A percentile compares a stretch with the other conserved stretches of the same genome.
Evolutionary conservation across 1,140 invertebrate species (phyloP).

Genomic region (Lerema accius): DNA sequence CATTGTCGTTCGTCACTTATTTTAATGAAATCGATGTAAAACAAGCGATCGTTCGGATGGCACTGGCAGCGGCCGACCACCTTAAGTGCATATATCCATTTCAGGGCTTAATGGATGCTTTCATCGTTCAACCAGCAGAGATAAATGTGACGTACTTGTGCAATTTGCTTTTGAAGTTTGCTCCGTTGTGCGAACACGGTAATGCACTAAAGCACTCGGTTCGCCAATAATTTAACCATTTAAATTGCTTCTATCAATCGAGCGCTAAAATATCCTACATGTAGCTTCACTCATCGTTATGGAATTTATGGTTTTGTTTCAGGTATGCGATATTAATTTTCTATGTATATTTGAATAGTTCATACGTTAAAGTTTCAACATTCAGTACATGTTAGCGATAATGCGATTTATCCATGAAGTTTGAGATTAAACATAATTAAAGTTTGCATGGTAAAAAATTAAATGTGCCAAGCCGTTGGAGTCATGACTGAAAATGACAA

Average conservation of each 20-base stretch:
- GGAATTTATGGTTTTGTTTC: background rate
- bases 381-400: too few relatives aligned
- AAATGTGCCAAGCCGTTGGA: too few relatives aligned
- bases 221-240: conserved; percentile 59
- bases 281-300: conserved; percentile 9
- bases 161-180: conserved; percentile 71
- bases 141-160: conserved; percentile 64
- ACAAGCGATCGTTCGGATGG: conserved; percentile 39
- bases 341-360: too few relatives aligned
- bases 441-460: too few relatives aligned
- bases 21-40: conserved; percentile 48
- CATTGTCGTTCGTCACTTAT: conserved; percentile 15
- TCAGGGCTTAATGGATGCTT: conserved; percentile 64
- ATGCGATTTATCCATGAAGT: too few relatives aligned
- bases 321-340: too few relatives aligned
- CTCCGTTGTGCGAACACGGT: conserved; percentile 55
- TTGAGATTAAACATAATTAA: too few relatives aligned
- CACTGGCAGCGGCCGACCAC: conserved; percentile 46
- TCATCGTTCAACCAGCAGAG: conserved; percentile 61
- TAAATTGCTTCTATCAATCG: conserved; percentile 54
- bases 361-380: too few relatives aligned
- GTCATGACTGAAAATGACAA: too few relatives aligned
- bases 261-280: conserved; percentile 38
- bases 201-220: conserved; percentile 61
- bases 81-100: conserved; percentile 70